Conservation (phyloP, 2,113 vertebrate genomes). For the Empidonax alnorum region DNA sequence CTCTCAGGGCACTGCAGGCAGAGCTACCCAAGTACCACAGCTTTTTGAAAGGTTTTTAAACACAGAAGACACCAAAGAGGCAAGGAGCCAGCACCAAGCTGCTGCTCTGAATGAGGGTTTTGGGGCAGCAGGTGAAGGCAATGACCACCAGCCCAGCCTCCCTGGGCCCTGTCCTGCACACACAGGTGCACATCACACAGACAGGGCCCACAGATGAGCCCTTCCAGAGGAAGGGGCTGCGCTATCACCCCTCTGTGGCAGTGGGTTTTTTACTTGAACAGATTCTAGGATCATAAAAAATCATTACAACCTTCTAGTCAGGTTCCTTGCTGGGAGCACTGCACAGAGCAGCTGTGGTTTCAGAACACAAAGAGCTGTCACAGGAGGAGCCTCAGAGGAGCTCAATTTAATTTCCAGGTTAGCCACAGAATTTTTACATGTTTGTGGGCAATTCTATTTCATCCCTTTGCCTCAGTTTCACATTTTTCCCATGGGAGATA, state of each 20-base stretch:
- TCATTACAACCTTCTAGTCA: background rate
- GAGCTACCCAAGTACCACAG: fast-evolving
- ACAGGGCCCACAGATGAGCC: fast-evolving
- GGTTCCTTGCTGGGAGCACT: background rate
- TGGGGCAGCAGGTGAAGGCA: background rate
- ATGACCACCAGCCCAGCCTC: background rate
- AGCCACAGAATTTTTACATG: background rate
- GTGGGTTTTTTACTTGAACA: background rate
- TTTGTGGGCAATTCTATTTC: background rate
- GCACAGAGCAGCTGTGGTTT: background rate
- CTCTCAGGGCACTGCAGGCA: background rate
- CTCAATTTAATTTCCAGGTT: background rate
- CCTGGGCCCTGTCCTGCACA: background rate
- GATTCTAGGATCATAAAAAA: background rate
- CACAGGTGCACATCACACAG: background rate
- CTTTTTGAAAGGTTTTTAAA: background rate
- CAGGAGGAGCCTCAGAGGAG: background rate
- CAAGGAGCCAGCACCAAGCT: background rate
- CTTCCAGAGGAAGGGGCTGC: background rate
- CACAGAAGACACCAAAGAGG: background rate
- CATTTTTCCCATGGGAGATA: background rate
- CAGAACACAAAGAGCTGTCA: background rate
- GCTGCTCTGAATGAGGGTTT: background rate
- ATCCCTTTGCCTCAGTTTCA: background rate
- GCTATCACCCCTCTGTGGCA: fast-evolving